Evolutionary conservation across 2,888 invertebrate genomes (phyloP).

Genomic region (Stramonita haemastoma): DNA sequence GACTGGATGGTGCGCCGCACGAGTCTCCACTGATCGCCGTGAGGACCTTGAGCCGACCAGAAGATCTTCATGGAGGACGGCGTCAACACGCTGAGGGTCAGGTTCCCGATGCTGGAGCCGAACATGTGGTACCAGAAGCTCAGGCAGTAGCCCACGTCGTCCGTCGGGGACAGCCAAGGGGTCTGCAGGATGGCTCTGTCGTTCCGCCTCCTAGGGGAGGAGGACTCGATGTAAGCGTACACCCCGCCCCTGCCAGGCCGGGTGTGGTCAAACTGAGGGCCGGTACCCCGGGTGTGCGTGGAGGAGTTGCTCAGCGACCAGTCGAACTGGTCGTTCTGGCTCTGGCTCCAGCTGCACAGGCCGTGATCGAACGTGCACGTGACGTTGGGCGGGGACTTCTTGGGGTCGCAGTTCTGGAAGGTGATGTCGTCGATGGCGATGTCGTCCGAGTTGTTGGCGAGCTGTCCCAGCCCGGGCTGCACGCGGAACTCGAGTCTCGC

Average conservation of each 20-base stretch:
- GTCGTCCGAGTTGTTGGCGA: conserved; percentile 39
- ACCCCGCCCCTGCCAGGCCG: conserved; percentile 60
- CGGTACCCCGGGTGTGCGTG: conserved; percentile 66
- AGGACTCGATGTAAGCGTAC: conserved; percentile 75
- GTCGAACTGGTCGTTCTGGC: conserved; percentile 67
- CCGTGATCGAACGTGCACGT: conserved; percentile 68
- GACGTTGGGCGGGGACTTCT: conserved; percentile 57
- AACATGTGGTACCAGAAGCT: conserved; percentile 75
- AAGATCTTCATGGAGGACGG: conserved; percentile 54
- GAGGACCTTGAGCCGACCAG: conserved; percentile 65
- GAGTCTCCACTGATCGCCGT: conserved; percentile 64
- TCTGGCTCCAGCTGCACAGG: conserved; percentile 69
- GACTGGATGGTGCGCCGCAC: conserved; percentile 35
- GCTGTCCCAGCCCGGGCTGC: conserved; percentile 2
- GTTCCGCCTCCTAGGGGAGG: conserved; percentile 81
- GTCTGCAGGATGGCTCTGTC: conserved; percentile 79
- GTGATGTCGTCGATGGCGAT: conserved; percentile 73
- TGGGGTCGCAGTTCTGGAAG: conserved; percentile 65
- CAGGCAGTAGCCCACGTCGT: conserved; percentile 63
- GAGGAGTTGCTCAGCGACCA: conserved; percentile 66
- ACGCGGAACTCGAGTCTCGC: conserved; percentile 33
- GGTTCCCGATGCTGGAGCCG: conserved; percentile 66
- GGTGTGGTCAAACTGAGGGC: conserved; percentile 68
- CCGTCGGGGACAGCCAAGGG: conserved; percentile 62
- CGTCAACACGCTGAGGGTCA: conserved; percentile 58